phyloP scores from a whole-genome alignment of 1,140 invertebrate genomes.

The Drosophila pseudoobscura region DNA sequence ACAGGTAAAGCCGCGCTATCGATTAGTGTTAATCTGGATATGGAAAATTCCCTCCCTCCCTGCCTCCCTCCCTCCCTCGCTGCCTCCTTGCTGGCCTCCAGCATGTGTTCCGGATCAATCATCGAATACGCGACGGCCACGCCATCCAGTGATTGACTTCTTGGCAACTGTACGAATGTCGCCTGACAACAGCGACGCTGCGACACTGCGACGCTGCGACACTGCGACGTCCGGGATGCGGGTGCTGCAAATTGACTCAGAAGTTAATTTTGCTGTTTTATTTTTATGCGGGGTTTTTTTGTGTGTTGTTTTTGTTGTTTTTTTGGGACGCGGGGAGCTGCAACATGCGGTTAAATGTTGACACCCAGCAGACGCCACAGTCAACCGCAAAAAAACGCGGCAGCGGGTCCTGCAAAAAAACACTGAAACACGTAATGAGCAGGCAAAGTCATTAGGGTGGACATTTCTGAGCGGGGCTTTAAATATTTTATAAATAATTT shows the following conservation, averaged over 20 bases:
- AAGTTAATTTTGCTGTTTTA: slow-evolving; percentile 32
- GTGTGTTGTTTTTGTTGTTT: no score
- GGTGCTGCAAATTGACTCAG: slow-evolving; percentile 49
- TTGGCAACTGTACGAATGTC: slow-evolving; percentile 25
- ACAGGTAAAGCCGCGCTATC: slow-evolving; percentile 11
- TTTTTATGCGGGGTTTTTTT: slow-evolving; percentile 13
- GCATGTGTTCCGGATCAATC: slow-evolving; percentile 15
- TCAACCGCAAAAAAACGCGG: slow-evolving; percentile 40
- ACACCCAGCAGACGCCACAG: slow-evolving; percentile 74
- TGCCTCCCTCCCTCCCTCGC: no score
- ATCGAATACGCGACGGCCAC: no score
- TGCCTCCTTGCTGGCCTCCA: not conserved
- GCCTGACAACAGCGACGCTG: slow-evolving; percentile 2
- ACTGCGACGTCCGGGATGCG: slow-evolving; percentile 22
- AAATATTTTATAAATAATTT: not conserved
- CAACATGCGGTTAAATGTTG: slow-evolving; percentile 63
- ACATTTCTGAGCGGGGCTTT: not conserved
- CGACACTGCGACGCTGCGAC: slow-evolving; percentile 3
- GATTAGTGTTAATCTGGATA: slow-evolving; percentile 1
- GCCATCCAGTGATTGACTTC: slow-evolving; percentile 11
- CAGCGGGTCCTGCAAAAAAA: slow-evolving; percentile 14
- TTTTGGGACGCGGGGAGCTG: slow-evolving; percentile 15
- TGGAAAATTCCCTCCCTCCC: not conserved
- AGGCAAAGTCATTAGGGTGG: slow-evolving; percentile 21
- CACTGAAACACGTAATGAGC: slow-evolving; percentile 27